phyloP scores from a whole-genome alignment of 2,113 vertebrate genomes.

The Brachyhypopomus gauderio region DNA sequence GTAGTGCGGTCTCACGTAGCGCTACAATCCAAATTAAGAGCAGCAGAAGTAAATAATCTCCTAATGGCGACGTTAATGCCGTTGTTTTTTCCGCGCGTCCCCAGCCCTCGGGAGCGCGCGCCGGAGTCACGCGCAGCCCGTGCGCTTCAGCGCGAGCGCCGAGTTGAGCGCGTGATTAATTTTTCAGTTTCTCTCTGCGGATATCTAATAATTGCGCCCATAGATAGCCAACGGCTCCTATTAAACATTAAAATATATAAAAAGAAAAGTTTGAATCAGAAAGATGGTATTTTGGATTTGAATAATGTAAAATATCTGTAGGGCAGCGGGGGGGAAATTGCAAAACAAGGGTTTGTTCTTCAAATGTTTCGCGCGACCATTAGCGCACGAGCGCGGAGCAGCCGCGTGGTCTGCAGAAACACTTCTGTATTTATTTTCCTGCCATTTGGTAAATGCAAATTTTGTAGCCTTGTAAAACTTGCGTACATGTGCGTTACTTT shows the following conservation, averaged over 20 bases:
- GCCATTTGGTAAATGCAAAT: slow-evolving; percentile 65
- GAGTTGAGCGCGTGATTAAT: slow-evolving; percentile 93
- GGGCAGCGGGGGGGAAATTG: slow-evolving; percentile 75
- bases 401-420: slow-evolving; percentile 66
- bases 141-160: slow-evolving; percentile 80
- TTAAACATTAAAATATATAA: slow-evolving; percentile 96
- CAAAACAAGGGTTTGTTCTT: slow-evolving; percentile 80
- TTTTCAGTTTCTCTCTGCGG: slow-evolving; percentile 96
- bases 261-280: slow-evolving; percentile 88
- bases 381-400: slow-evolving; percentile 69
- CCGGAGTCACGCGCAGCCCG: slow-evolving; percentile 63
- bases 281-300: slow-evolving; percentile 95
- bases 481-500: slow-evolving; percentile 58
- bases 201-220: slow-evolving; percentile 95
- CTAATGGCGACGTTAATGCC: slow-evolving; percentile 63
- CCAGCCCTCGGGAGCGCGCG: slow-evolving; percentile 29
- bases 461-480: slow-evolving; percentile 66
- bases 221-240: slow-evolving; percentile 88
- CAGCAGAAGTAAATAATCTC: slow-evolving; percentile 63
- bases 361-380: slow-evolving; percentile 70
- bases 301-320: slow-evolving; percentile 95
- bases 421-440: slow-evolving; percentile 67
- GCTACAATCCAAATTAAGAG: slow-evolving; percentile 50
- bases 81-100: slow-evolving; percentile 55
- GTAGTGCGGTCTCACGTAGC: slow-evolving; percentile 48